phyloP scores from a whole-genome alignment of 2,113 vertebrate genomes.

The Malurus melanocephalus region DNA sequence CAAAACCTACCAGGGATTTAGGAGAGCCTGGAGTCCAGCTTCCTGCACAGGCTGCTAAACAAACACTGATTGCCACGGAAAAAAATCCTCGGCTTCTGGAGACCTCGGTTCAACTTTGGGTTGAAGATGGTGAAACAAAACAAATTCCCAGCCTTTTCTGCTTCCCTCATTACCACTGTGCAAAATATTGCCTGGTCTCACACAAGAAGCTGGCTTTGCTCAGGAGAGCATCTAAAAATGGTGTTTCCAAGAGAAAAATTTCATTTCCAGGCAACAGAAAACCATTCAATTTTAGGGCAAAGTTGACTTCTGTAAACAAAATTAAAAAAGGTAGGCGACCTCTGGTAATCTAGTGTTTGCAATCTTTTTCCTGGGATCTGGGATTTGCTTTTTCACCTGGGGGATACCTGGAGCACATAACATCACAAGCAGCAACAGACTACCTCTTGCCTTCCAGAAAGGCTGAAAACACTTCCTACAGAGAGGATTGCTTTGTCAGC shows the following conservation, averaged over 20 bases:
- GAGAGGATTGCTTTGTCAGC: neutral
- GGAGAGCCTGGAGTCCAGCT: neutral
- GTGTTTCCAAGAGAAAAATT: neutral
- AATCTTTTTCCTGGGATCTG: neutral
- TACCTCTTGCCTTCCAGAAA: neutral
- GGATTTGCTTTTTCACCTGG: neutral
- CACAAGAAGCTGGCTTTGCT: neutral
- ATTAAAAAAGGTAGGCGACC: neutral
- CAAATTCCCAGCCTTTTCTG: neutral
- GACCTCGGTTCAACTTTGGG: conserved; percentile 13
- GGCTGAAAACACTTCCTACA: neutral
- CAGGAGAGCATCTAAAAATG: neutral
- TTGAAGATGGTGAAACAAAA: conserved; percentile 1
- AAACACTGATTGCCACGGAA: neutral
- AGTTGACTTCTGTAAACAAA: neutral
- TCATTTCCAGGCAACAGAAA: neutral
- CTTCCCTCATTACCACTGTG: neutral
- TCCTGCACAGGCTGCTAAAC: neutral
- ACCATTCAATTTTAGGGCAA: neutral
- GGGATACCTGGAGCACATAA: neutral
- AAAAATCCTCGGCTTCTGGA: conserved; percentile 9
- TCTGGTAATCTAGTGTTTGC: neutral
- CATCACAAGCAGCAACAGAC: neutral
- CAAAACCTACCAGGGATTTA: neutral
- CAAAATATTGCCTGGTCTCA: neutral